A percentile compares a stretch with the other conserved stretches of the same genome.
phyloP scores from a whole-genome alignment of 2,113 vertebrate species.

The Caracal caracal region DNA sequence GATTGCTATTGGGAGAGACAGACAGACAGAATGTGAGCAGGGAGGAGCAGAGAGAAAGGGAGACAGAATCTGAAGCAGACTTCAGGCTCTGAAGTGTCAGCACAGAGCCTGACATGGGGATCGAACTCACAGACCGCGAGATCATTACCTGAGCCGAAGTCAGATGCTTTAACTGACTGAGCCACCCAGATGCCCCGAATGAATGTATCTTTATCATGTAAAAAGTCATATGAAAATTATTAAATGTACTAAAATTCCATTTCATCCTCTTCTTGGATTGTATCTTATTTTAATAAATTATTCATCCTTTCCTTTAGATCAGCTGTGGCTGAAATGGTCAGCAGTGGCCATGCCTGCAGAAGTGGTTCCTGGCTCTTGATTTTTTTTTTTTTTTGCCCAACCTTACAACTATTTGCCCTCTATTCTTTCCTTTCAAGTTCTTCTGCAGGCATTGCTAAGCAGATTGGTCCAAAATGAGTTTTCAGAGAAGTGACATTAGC shows the following conservation, averaged over 20 bases:
- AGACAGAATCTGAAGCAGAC: too few species aligned
- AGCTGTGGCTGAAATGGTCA: background rate
- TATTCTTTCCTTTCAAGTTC: background rate
- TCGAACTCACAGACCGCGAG: too few species aligned
- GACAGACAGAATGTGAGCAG: too few species aligned
- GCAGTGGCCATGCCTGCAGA: background rate
- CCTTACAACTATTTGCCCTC: background rate
- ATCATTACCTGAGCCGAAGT: too few species aligned
- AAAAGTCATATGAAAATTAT: constrained; percentile 2
- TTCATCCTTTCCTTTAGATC: background rate
- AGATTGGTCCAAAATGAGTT: background rate
- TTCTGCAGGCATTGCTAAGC: background rate
- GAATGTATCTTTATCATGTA: background rate
- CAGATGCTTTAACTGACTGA: too few species aligned
- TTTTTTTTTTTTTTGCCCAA: background rate
- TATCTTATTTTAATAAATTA: background rate
- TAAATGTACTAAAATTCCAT: background rate
- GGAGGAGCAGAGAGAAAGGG: too few species aligned
- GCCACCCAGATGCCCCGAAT: too few species aligned
- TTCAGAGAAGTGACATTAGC: background rate
- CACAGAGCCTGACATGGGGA: too few species aligned
- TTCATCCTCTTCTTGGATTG: background rate
- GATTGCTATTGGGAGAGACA: too few species aligned
- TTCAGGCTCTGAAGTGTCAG: too few species aligned
- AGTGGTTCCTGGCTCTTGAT: background rate